Evolutionary conservation across 1,140 invertebrate species (phyloP).

Genomic region (Melanaphis sacchari): DNA sequence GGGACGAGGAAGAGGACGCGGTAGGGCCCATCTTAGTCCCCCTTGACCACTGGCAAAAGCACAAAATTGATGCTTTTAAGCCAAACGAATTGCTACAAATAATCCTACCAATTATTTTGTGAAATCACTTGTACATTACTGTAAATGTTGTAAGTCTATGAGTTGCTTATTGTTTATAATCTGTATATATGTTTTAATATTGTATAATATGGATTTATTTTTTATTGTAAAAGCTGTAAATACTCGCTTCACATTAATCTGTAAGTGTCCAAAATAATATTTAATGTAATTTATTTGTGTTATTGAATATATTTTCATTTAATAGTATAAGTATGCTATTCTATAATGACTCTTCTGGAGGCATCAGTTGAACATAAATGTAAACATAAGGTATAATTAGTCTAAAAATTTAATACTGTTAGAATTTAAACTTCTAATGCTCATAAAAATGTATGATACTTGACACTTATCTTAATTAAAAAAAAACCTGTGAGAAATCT

Average conservation of each 20-base stretch:
- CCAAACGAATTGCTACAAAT: constrained; percentile 48
- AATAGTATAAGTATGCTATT: neutral
- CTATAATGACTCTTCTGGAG: neutral
- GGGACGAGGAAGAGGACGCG: constrained; percentile 74
- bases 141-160: neutral
- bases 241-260: neutral
- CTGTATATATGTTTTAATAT: neutral
- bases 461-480: too few species aligned
- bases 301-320: neutral
- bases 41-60: constrained; percentile 55
- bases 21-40: constrained; percentile 64
- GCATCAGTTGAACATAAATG: neutral
- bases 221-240: neutral
- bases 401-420: too few species aligned
- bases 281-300: neutral
- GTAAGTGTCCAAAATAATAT: neutral
- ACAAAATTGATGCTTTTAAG: constrained; percentile 39
- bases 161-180: neutral
- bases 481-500: too few species aligned
- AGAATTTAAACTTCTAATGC: too few species aligned
- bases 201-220: neutral
- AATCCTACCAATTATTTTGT: constrained; percentile 54
- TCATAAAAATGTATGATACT: too few species aligned
- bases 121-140: constrained; percentile 40
- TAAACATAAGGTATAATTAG: neutral